Evolutionary conservation across 2,888 invertebrate genomes (phyloP).

Genomic region (Anthophora plumipes): DNA sequence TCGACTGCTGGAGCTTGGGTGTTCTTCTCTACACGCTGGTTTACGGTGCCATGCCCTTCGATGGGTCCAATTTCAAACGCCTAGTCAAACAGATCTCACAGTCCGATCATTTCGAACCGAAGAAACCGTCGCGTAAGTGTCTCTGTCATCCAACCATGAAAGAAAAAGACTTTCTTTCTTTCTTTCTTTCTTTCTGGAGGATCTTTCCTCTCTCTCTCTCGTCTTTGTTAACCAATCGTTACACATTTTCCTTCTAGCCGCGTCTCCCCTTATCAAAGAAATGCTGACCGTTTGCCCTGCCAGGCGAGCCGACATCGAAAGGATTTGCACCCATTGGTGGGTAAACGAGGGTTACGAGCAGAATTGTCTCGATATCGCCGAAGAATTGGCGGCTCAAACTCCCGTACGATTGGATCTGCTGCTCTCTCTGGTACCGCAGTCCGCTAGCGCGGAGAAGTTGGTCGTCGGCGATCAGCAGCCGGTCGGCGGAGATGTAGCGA

Average conservation of each 20-base stretch:
- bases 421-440: conserved; percentile 92
- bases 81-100: conserved; percentile 98
- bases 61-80: conserved; percentile 98
- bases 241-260: conserved; percentile 87
- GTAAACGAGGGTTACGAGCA: conserved; percentile 94
- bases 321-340: conserved; percentile 99
- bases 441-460: conserved; percentile 89
- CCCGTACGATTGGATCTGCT: conserved; percentile 95
- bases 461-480: conserved; percentile 87
- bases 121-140: conserved; percentile 93
- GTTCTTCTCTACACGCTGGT: conserved; percentile 98
- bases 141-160: too few relatives aligned
- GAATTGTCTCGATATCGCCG: conserved; percentile 93
- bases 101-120: conserved; percentile 98
- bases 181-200: background rate
- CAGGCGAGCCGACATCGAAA: conserved; percentile 95
- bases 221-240: too few relatives aligned
- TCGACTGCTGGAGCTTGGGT: conserved; percentile 97
- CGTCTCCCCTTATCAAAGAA: conserved; percentile 96
- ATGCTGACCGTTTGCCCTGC: conserved; percentile 97
- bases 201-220: background rate
- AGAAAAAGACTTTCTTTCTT: too few relatives aligned
- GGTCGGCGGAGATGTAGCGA: conserved; percentile 73
- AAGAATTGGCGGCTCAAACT: conserved; percentile 95
- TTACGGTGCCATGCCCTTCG: conserved; percentile 99